Evolutionary conservation across 53 echinoderm and acorn worm genomes (phyloP).

Genomic region (Holothuria leucospilota): DNA sequence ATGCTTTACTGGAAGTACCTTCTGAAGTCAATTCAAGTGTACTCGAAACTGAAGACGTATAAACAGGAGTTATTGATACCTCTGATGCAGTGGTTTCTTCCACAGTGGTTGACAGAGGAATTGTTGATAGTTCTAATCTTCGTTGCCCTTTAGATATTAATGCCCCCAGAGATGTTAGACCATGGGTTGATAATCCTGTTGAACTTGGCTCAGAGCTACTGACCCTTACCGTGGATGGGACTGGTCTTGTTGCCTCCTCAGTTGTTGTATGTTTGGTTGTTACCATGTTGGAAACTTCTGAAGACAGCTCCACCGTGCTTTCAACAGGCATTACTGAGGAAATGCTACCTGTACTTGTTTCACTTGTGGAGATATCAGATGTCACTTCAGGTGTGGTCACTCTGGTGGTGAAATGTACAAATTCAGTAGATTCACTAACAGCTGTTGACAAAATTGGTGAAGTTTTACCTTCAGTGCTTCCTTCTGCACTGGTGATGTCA

Average conservation of each 20-base stretch:
- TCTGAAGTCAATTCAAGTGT: neutral
- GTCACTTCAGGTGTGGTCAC: conserved; percentile 4
- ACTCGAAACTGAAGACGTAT: neutral
- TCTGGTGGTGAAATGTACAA: neutral
- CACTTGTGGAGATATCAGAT: neutral
- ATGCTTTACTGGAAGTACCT: neutral
- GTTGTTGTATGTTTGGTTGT: neutral
- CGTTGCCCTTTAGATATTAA: no score
- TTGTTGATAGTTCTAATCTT: neutral
- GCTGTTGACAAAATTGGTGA: neutral
- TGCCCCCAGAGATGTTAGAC: no score
- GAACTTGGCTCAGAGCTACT: no score
- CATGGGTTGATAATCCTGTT: no score
- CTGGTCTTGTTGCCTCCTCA: neutral
- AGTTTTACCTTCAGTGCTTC: neutral
- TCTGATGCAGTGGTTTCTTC: neutral
- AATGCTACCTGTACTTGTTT: neutral
- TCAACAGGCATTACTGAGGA: neutral
- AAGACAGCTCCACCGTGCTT: neutral
- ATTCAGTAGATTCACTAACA: neutral
- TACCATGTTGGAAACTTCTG: neutral
- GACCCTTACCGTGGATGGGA: no score
- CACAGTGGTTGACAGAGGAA: neutral
- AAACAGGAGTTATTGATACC: no score
- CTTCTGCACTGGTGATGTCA: neutral